phyloP scores from a whole-genome alignment of 2,113 vertebrate species.

The Spea bombifrons region DNA sequence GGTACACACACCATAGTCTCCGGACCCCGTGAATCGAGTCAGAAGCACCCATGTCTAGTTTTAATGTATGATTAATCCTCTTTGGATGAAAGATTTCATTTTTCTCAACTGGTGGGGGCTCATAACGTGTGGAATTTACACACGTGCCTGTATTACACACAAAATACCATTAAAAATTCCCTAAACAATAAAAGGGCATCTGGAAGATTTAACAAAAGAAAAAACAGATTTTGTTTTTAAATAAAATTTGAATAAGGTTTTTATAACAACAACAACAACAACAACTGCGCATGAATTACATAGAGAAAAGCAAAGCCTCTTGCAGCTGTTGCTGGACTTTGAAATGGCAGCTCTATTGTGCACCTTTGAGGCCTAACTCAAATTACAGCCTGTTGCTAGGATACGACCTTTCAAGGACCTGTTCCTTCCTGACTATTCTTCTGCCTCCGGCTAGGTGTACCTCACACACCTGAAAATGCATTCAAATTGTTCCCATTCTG shows the following conservation, averaged over 20 bases:
- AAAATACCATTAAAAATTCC: no score
- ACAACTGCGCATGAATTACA: background rate
- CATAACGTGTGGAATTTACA: no score
- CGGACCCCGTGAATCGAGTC: no score
- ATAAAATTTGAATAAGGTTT: background rate
- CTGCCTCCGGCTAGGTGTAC: constrained; percentile 7
- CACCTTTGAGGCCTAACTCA: constrained; percentile 35
- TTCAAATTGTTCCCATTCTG: background rate
- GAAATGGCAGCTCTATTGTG: background rate
- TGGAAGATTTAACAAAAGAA: background rate
- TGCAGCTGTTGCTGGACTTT: background rate
- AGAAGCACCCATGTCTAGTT: no score
- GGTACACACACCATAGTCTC: no score
- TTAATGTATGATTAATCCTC: no score
- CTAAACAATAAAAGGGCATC: background rate
- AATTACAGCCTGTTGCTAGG: constrained; percentile 51
- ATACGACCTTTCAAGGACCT: constrained; percentile 50
- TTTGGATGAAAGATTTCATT: no score
- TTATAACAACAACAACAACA: constrained; percentile 7
- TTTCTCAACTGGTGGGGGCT: no score
- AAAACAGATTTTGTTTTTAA: background rate
- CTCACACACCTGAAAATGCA: background rate
- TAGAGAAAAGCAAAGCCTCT: background rate
- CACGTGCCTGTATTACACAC: no score
- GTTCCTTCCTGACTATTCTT: constrained; percentile 45